These are phyloP conservation scores for Calypte anna DNA, from an alignment of 2,113 vertebrate genomes.

Conservation along the genomic window DNA sequence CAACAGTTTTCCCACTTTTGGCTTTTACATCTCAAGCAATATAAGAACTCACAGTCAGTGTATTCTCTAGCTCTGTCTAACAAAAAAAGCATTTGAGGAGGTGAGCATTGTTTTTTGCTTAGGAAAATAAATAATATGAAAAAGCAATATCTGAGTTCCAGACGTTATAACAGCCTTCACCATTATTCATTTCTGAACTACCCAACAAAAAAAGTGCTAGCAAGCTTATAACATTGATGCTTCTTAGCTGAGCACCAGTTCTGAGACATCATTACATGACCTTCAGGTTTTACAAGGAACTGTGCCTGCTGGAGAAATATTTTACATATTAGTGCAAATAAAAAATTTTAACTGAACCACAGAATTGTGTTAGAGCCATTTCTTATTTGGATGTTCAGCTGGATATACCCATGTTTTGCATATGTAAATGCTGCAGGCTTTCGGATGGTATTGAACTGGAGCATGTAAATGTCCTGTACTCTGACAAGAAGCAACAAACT, in stretches of 20 bases:
- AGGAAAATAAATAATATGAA: constrained; percentile 31
- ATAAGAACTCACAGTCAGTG: not conserved
- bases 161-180: constrained; percentile 5
- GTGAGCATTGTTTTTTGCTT: not conserved
- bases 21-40: not conserved
- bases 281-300: not conserved
- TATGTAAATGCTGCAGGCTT: not conserved
- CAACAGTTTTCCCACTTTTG: not conserved
- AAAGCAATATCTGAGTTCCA: not conserved
- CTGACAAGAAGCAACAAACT: not conserved
- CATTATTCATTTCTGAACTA: constrained; percentile 21
- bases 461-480: not conserved
- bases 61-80: not conserved
- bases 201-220: not conserved
- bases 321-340: not conserved
- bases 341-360: not conserved
- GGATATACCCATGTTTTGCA: not conserved
- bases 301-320: not conserved
- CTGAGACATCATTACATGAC: not conserved
- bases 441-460: not conserved
- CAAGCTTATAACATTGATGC: not conserved
- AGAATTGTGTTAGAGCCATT: not conserved
- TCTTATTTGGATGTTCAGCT: not conserved
- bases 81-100: not conserved
- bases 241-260: not conserved